Evolutionary conservation across 2,888 invertebrate genomes (phyloP).

Genomic region (Drosophila barbarae): DNA sequence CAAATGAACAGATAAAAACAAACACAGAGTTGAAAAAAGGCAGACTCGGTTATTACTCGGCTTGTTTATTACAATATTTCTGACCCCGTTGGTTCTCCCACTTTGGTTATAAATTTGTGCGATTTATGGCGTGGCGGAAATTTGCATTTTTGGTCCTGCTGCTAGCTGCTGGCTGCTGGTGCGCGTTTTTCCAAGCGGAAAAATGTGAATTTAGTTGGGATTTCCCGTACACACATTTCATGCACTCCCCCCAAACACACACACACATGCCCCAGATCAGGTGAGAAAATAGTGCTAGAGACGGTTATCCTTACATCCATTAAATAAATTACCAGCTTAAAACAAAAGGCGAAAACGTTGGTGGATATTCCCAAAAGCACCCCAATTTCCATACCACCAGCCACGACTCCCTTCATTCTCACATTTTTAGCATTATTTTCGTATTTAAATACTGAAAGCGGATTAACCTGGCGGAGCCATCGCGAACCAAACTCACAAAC

Average conservation of each 20-base stretch:
- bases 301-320: constrained; percentile 45
- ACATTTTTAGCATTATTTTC: constrained; percentile 58
- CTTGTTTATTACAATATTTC: constrained; percentile 67
- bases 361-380: constrained; percentile 8
- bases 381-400: constrained; percentile 6
- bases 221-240: constrained; percentile 22
- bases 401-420: constrained; percentile 6
- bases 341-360: constrained; percentile 45
- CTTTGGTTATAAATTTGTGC: constrained; percentile 68
- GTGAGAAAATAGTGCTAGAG: constrained; percentile 31
- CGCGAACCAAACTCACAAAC: constrained; percentile 18
- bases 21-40: constrained; percentile 31
- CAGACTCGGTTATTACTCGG: constrained; percentile 56
- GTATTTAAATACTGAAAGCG: constrained; percentile 75
- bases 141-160: constrained; percentile 57
- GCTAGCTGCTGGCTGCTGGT: constrained; percentile 20
- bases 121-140: constrained; percentile 68
- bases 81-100: constrained; percentile 46
- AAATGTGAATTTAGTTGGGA: constrained; percentile 39
- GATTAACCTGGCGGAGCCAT: constrained; percentile 59
- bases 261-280: constrained; percentile 30
- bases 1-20: constrained; percentile 66
- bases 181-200: constrained; percentile 34
- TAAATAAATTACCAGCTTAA: constrained; percentile 67
- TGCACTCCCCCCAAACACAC: background rate